A percentile compares a stretch with the other conserved stretches of the same genome.
Conservation (phyloP, 1,140 invertebrate genomes). For the Drosophila albomicans region DNA sequence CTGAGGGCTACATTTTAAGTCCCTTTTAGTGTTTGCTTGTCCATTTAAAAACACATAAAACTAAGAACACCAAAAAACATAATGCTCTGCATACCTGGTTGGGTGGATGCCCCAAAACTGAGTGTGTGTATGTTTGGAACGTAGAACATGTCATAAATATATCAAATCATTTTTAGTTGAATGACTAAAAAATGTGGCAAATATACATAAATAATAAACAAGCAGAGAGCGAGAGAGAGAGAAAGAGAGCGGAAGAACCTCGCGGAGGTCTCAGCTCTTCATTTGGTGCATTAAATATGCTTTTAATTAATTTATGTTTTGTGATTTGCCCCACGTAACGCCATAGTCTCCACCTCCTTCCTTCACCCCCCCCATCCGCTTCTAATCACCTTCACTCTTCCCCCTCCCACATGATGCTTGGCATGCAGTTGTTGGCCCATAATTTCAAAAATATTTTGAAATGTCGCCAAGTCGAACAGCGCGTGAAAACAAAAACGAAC, state of each 20-base stretch:
- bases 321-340: slow-evolving; percentile 29
- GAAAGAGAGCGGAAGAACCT: neutral
- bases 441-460: slow-evolving; percentile 71
- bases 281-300: slow-evolving; percentile 42
- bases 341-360: slow-evolving; percentile 14
- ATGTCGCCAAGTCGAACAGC: slow-evolving; percentile 75
- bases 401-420: neutral
- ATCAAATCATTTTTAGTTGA: slow-evolving; percentile 46
- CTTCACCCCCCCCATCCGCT: neutral
- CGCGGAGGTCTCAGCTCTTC: slow-evolving; percentile 19
- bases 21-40: slow-evolving; percentile 62
- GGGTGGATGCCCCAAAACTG: neutral
- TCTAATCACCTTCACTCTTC: too few species aligned
- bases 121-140: neutral
- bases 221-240: neutral
- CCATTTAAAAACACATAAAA: slow-evolving; percentile 80
- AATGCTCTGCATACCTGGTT: neutral
- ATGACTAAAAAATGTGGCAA: slow-evolving; percentile 49
- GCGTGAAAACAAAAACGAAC: slow-evolving; percentile 31
- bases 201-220: slow-evolving; percentile 72
- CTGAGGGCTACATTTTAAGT: slow-evolving; percentile 16
- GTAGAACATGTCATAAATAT: slow-evolving; percentile 65
- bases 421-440: slow-evolving; percentile 68
- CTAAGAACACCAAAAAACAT: slow-evolving; percentile 31
- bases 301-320: slow-evolving; percentile 74